Evolutionary conservation across 1,140 invertebrate species (phyloP).

Genomic region (Mycetomoellerius zeteki): DNA sequence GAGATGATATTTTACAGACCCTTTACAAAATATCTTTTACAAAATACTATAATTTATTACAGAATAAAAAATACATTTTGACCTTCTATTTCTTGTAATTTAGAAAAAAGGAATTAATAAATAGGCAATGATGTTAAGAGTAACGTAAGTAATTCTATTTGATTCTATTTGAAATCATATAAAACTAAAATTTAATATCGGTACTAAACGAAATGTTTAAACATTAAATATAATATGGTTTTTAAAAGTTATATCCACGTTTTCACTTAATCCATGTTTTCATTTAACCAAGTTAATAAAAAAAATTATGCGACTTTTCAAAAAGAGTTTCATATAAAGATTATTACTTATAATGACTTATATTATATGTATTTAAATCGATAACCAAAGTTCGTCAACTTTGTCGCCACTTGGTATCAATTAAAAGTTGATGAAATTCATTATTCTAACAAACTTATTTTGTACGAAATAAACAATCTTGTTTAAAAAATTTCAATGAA

Average conservation of each 20-base stretch:
- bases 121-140: neutral
- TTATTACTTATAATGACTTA: constrained; percentile 18
- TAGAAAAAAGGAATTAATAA: neutral
- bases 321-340: neutral
- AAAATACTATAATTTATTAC: neutral
- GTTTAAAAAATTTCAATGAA: neutral
- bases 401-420: neutral
- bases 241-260: neutral
- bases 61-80: neutral
- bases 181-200: neutral
- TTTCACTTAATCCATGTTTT: constrained; percentile 9
- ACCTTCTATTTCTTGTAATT: constrained; percentile 3
- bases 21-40: neutral
- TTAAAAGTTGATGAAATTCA: constrained; percentile 35
- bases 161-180: neutral
- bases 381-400: neutral
- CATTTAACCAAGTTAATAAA: neutral
- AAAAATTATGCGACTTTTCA: neutral
- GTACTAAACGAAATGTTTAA: neutral
- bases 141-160: neutral
- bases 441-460: neutral
- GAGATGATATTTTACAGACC: neutral
- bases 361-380: neutral
- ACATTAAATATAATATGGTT: constrained; percentile 12
- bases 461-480: neutral